These are phyloP conservation scores for Drosophila peninsularis DNA, from an alignment of 2,888 invertebrate genomes.

Conservation along the genomic window DNA sequence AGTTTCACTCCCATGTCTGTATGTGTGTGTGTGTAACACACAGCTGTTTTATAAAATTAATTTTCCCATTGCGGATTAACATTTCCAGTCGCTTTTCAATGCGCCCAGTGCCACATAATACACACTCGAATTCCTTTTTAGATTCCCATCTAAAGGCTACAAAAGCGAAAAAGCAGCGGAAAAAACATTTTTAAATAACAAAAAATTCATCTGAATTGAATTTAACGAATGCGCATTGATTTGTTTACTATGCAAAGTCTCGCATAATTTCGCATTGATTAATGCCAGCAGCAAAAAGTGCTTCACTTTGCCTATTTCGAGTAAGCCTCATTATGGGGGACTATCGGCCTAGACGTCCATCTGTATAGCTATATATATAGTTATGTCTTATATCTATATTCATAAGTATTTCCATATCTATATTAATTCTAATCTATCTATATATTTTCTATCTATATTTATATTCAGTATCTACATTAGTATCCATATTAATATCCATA, in stretches of 20 bases:
- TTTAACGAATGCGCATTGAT: constrained; percentile 38
- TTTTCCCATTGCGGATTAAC: constrained; percentile 83
- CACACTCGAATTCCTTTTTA: constrained; percentile 24
- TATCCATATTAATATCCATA: not conserved
- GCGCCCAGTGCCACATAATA: constrained; percentile 18
- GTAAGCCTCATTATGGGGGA: not conserved
- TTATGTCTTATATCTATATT: too few species aligned
- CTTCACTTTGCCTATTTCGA: not conserved
- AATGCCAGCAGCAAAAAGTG: constrained; percentile 6
- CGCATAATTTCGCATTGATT: constrained; percentile 43
- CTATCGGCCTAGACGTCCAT: too few species aligned
- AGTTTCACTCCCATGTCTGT: constrained; percentile 21
- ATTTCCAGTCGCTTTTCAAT: constrained; percentile 62
- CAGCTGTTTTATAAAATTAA: constrained; percentile 82
- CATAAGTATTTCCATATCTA: not conserved
- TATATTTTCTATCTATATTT: not conserved
- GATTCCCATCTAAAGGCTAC: constrained; percentile 28
- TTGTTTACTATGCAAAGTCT: constrained; percentile 53
- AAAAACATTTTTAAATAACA: not conserved
- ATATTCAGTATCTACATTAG: not conserved
- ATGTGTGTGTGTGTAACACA: constrained; percentile 42
- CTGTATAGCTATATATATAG: not conserved
- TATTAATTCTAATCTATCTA: not conserved
- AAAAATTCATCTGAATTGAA: constrained; percentile 16
- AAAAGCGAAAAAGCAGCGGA: not conserved